Base-by-base conservation (phyloP, 1,140 invertebrate genomes). In the Sminthurides bifidus region DNA sequence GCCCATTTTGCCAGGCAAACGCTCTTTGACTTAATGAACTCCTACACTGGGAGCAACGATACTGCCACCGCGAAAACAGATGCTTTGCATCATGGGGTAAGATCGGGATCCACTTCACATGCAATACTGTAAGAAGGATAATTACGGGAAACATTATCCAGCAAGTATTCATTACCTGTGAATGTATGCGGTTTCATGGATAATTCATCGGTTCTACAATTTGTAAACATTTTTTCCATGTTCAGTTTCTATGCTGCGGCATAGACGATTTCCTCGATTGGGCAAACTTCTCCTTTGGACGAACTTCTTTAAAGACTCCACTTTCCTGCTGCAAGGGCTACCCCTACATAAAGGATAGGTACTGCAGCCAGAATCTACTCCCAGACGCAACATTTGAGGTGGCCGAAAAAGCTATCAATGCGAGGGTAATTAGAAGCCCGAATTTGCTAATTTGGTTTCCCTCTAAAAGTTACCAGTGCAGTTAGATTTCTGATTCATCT, bases 261-360 rank as follows among this genome's bases (percentile, higher is more conserved):
- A 30, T 57, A 2, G 35, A 51, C 26, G 44, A 37, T 33, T 57
- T 51, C 48, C 51, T 10, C 21, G 55, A 57, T 10, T 57, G 55
- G 55, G 27, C 37, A n/a, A 38, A 44, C 10, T 21, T 23, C 10
- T 49, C 35, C 2, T 57, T 26, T 29, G 55, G 55, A 8, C 4
- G 55, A 26, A 57, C 55, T 17, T 44, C 33, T 40, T 40, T 57
- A 15, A 27, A 40, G 17, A 44, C 40, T 2, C 55, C 55, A 19
- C 41, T 44, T 27, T 49, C 44, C 15, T 57, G 55, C 21, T 57
- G 55, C 26, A 21, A 40, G 8, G 38, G 26, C 29, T 2, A 17
- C 6, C 17, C 3, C n/a, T 50, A 38, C 6, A 33, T 30, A 8
- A 29, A 35, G 23, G 48, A 51, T 35, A 23, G 27, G n/a, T 57